phyloP scores from a whole-genome alignment of 2,113 vertebrate genomes.

The Neodontobutis hainanensis region DNA sequence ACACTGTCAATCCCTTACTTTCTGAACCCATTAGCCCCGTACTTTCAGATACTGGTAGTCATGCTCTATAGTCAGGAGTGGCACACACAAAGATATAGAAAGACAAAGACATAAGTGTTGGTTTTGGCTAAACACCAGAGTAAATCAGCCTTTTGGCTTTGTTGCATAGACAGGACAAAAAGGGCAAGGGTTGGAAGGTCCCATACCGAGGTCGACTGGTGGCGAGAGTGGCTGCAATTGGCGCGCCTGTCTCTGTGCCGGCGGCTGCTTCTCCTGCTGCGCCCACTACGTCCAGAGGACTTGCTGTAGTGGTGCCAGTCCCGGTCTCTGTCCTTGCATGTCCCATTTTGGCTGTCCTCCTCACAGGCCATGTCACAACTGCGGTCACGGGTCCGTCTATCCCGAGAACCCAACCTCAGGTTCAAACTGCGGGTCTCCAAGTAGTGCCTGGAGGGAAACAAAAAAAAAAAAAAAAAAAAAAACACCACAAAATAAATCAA shows the following conservation, averaged over 20 bases:
- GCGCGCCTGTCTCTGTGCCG: constrained; percentile 80
- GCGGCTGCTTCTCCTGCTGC: constrained; percentile 86
- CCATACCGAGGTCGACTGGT: constrained; percentile 89
- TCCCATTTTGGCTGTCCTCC: constrained; percentile 45
- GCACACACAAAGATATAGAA: constrained; percentile 41
- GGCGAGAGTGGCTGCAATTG: constrained; percentile 81
- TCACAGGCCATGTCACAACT: constrained; percentile 83
- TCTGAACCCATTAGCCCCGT: constrained; percentile 20
- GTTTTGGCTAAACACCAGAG: constrained; percentile 61
- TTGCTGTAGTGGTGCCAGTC: constrained; percentile 94
- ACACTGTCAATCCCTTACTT: constrained; percentile 34
- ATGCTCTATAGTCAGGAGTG: constrained; percentile 53
- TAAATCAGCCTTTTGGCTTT: constrained; percentile 55
- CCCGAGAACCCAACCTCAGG: constrained; percentile 79
- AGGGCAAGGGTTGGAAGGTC: constrained; percentile 40
- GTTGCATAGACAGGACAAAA: constrained; percentile 44
- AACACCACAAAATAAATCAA: constrained; percentile 12
- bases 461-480: background rate
- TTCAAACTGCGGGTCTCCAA: constrained; percentile 73
- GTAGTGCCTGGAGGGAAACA: constrained; percentile 65
- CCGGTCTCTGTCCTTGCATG: constrained; percentile 75
- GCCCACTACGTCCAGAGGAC: constrained; percentile 86
- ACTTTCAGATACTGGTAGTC: constrained; percentile 45
- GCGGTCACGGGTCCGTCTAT: constrained; percentile 68
- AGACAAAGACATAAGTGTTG: constrained; percentile 50